A percentile compares a stretch with the other conserved stretches of the same genome.
Evolutionary conservation across 2,888 invertebrate genomes (phyloP).

Genomic region (Clitarchus hookeri): DNA sequence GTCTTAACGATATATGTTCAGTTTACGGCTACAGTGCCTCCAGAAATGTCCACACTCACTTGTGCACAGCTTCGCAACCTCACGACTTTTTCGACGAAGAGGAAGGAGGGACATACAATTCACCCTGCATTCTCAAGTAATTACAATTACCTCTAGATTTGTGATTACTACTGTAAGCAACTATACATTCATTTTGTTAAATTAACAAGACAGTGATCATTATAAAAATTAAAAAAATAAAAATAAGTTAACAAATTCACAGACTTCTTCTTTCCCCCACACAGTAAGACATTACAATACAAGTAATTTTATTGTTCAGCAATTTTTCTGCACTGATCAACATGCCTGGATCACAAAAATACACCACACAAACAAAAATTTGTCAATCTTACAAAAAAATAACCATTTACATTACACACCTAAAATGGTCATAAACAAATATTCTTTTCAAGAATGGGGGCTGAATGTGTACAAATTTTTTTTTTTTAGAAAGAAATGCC

Average conservation of each 20-base stretch:
- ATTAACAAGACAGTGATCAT: not conserved
- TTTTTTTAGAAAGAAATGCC: too few relatives aligned
- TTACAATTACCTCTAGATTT: not conserved
- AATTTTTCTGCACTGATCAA: not conserved
- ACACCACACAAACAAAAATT: too few relatives aligned
- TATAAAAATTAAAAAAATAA: slow-evolving; percentile 6
- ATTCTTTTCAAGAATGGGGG: too few relatives aligned
- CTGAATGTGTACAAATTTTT: too few relatives aligned
- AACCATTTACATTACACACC: too few relatives aligned
- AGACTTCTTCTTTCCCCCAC: not conserved
- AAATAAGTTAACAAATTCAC: not conserved
- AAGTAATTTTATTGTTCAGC: not conserved
- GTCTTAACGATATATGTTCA: not conserved
- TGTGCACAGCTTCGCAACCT: not conserved
- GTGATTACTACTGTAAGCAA: not conserved
- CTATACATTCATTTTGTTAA: not conserved
- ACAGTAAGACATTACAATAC: not conserved
- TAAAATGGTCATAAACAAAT: too few relatives aligned
- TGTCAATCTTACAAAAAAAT: too few relatives aligned
- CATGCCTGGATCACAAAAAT: too few relatives aligned
- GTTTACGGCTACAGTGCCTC: not conserved
- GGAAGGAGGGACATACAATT: not conserved
- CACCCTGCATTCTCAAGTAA: not conserved
- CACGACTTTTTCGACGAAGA: not conserved
- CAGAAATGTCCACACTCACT: not conserved